Base-by-base conservation (phyloP, 2,113 vertebrate genomes). In the Scopus umbretta region DNA sequence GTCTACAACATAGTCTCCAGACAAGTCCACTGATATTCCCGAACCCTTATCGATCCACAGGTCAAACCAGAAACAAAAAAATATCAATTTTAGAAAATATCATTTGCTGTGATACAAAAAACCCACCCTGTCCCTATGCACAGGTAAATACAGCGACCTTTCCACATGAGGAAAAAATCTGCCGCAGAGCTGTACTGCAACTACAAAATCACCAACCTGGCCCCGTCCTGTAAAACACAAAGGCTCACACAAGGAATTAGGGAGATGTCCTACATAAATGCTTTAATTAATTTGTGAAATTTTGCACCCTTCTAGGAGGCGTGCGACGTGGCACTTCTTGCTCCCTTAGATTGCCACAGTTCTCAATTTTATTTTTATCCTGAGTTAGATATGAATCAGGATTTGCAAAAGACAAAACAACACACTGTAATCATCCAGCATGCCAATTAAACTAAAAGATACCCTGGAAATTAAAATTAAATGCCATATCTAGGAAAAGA, bases 401-500 rank as follows among this genome's bases (percentile, higher is more conserved):
- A 90, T 97, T 90, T 85, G 76, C 81, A 94, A 63, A 97, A 97
- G 95, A 97, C 93, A 97, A 96, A 94, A 95, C 92, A 97, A 71
- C 85, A 79, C 67, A 17, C 87, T 96, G 87, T 74, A 93, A 97
- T 89, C 94, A 89, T 74, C 80, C 79, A 94, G 88, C 85, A n/a
- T 71, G 95, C 82, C 97, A 98, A 97, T 97, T 97, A 96, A 97
- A 89, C 50, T 42, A 89, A 97, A 97, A 97, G 76, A 97, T 96
- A 97, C 55, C 78, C 63, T 97, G 92, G 95, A 98, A 98, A 98
- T 96, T 86, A 97, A 98, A 98, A 97, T 97, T 91, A 97, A 97
- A 97, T 97, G 96, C 86, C 80, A 42, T 78, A 75, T 86, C 84
- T 96, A 80, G 95, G 95, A 97, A 97, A 97, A 95, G 87, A 80